phyloP scores from a whole-genome alignment of 2,888 invertebrate genomes.

The Anoplius nigerrimus region DNA sequence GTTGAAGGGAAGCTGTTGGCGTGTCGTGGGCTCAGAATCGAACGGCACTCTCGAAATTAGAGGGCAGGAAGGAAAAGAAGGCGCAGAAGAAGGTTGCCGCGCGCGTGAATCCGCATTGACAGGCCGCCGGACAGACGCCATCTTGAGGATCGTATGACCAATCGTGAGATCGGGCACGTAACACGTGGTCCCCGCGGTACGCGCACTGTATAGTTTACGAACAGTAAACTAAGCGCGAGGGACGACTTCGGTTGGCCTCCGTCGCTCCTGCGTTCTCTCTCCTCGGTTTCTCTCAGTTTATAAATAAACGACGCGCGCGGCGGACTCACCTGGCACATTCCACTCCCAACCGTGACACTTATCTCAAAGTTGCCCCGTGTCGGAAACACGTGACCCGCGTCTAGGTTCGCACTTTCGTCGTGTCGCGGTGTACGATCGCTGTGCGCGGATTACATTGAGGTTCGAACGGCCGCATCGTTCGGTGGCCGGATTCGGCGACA shows the following conservation, averaged over 20 bases:
- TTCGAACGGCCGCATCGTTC: background rate
- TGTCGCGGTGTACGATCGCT: background rate
- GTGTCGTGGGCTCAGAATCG: too few species aligned
- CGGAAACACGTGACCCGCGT: constrained; percentile 28
- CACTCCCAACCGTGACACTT: constrained; percentile 49
- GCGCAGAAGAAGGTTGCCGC: constrained; percentile 3
- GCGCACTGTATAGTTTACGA: constrained; percentile 40
- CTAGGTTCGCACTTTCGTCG: background rate
- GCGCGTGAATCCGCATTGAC: constrained; percentile 35
- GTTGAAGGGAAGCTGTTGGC: too few species aligned
- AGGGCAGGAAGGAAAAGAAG: background rate
- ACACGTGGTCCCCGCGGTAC: constrained; percentile 39
- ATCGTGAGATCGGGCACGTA: constrained; percentile 37
- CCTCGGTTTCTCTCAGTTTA: constrained; percentile 42
- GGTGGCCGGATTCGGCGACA: too few species aligned
- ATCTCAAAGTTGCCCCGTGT: constrained; percentile 32
- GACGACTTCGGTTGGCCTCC: background rate
- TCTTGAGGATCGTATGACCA: constrained; percentile 43
- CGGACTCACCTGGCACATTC: constrained; percentile 45
- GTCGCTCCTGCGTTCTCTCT: constrained; percentile 26
- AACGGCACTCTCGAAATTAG: too few species aligned
- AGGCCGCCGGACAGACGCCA: constrained; percentile 43
- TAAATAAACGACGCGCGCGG: constrained; percentile 48
- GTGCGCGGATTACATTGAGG: background rate
- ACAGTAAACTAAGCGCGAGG: constrained; percentile 44